These are phyloP conservation scores for Bugulina stolonifera DNA, from an alignment of 2,888 invertebrate species.

Conservation along the genomic window DNA sequence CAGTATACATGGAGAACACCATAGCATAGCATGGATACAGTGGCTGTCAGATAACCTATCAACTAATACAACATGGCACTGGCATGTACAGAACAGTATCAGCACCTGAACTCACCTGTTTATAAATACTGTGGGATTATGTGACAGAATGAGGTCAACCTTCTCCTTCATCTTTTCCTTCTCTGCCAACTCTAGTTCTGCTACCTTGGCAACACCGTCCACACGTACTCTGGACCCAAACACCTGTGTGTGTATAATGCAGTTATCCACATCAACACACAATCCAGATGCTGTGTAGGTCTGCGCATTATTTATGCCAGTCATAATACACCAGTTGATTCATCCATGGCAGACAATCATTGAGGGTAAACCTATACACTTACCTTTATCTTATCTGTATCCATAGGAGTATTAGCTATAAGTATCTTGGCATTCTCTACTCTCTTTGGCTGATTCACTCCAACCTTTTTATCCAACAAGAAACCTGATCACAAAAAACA, in stretches of 20 bases:
- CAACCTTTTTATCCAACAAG: slow-evolving; percentile 89
- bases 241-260: slow-evolving; percentile 58
- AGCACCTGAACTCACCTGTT: slow-evolving; percentile 72
- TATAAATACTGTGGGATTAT: slow-evolving; percentile 94
- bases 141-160: slow-evolving; percentile 87
- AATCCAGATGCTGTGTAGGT: too few species aligned
- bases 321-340: too few species aligned
- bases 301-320: too few species aligned
- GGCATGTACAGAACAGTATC: too few species aligned
- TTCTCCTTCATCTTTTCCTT: slow-evolving; percentile 99
- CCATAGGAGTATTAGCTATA: slow-evolving; percentile 99
- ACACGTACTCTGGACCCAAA: slow-evolving; percentile 82
- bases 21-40: too few species aligned
- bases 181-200: slow-evolving; percentile 93
- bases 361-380: too few species aligned
- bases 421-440: slow-evolving; percentile 93
- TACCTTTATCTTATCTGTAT: slow-evolving; percentile 94
- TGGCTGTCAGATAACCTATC: too few species aligned
- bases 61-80: too few species aligned
- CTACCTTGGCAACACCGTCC: slow-evolving; percentile 68
- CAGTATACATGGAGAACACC: too few species aligned
- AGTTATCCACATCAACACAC: too few species aligned
- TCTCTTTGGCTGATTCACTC: slow-evolving; percentile 92
- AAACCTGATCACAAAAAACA: slow-evolving; percentile 61
- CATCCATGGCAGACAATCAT: too few species aligned